A percentile compares a stretch with the other conserved stretches of the same genome.
Conservation (phyloP, 1,140 invertebrate genomes). For the Drosophila melanica region DNA sequence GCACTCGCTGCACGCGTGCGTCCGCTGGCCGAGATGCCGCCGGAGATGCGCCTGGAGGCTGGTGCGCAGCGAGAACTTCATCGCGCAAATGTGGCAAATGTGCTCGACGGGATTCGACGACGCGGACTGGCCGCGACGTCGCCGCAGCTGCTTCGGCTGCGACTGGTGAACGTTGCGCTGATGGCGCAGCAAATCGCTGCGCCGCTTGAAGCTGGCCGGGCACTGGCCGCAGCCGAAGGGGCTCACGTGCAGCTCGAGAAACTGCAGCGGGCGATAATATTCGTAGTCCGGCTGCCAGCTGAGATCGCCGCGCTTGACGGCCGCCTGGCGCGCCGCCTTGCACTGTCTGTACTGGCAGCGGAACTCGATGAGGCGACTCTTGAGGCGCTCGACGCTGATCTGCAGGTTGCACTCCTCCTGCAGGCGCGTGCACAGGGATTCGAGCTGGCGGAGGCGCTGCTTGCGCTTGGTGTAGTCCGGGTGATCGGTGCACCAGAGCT, state of each 20-base stretch:
- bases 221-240: constrained; percentile 65
- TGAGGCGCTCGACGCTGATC: constrained; percentile 62
- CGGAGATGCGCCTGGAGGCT: constrained; percentile 66
- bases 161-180: constrained; percentile 51
- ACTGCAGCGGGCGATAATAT: constrained; percentile 60
- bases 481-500: constrained; percentile 71
- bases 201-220: constrained; percentile 53
- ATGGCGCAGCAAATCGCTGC: constrained; percentile 58
- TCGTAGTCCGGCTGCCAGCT: constrained; percentile 59
- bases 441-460: constrained; percentile 57
- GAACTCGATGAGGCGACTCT: constrained; percentile 70
- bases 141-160: neutral
- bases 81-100: constrained; percentile 76
- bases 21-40: constrained; percentile 60
- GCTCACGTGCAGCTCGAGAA: constrained; percentile 68
- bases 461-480: constrained; percentile 72
- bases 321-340: constrained; percentile 55
- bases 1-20: constrained; percentile 58
- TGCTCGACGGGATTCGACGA: constrained; percentile 45
- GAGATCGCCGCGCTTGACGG: constrained; percentile 23
- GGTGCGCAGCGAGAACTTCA: constrained; percentile 68
- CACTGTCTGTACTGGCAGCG: constrained; percentile 70
- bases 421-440: constrained; percentile 60
- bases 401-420: constrained; percentile 72
- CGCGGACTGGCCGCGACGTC: constrained; percentile 15